These are phyloP conservation scores for Orchesellides sinensis DNA, from an alignment of 2,888 invertebrate species.

Conservation along the genomic window DNA sequence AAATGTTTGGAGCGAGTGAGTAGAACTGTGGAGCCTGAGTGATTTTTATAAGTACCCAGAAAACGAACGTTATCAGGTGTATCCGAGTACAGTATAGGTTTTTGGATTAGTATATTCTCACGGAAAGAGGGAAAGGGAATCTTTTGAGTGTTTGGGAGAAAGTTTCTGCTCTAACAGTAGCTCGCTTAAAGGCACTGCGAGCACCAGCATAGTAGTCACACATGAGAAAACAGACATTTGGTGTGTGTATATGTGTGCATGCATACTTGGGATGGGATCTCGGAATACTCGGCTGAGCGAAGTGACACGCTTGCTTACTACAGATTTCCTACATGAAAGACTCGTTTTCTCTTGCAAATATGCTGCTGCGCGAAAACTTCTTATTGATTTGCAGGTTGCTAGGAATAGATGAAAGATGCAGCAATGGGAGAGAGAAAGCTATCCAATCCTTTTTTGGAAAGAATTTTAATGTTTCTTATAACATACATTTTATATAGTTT, in stretches of 20 bases:
- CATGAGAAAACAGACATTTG: neutral
- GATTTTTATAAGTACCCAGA: slow-evolving; percentile 38
- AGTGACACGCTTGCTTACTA: slow-evolving; percentile 74
- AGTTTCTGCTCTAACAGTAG: neutral
- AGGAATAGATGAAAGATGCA: slow-evolving; percentile 59
- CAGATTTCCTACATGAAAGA: slow-evolving; percentile 69
- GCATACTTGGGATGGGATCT: slow-evolving; percentile 57
- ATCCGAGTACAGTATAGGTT: slow-evolving; percentile 3
- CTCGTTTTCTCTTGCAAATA: slow-evolving; percentile 67
- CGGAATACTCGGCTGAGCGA: slow-evolving; percentile 58
- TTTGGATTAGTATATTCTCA: slow-evolving; percentile 41
- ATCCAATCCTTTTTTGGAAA: neutral
- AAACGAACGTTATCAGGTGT: slow-evolving; percentile 47
- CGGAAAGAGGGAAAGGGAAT: slow-evolving; percentile 45
- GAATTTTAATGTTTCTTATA: slow-evolving; percentile 31
- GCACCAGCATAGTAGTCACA: slow-evolving; percentile 8
- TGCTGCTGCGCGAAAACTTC: slow-evolving; percentile 73
- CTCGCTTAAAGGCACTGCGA: slow-evolving; percentile 14
- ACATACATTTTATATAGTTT: neutral
- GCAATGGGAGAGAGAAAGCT: slow-evolving; percentile 11
- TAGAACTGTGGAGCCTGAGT: slow-evolving; percentile 52
- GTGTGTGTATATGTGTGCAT: neutral
- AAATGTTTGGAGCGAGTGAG: slow-evolving; percentile 33
- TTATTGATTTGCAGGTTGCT: slow-evolving; percentile 71
- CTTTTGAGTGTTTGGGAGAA: slow-evolving; percentile 33